Percentiles rank a stretch among this genome's conserved stretches.
Evolutionary conservation across 2,797 vertebrate genomes (phyloP).

Genomic region (Valencia hispanica): DNA sequence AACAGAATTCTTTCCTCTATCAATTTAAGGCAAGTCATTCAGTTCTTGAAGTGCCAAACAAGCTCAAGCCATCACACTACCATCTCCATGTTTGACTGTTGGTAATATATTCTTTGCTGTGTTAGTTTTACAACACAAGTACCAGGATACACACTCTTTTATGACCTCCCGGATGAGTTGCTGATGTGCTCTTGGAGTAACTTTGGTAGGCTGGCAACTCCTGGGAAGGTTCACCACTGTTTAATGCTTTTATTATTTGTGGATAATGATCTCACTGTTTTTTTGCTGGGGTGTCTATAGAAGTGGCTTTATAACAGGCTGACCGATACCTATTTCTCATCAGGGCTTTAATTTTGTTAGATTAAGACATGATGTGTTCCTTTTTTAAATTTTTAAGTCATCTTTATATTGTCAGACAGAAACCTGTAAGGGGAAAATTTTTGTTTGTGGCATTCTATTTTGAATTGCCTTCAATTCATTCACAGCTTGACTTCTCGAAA

Average conservation of each 20-base stretch:
- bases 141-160: not conserved
- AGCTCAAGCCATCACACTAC: not conserved
- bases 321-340: not conserved
- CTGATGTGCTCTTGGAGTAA: not conserved
- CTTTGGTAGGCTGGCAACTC: not conserved
- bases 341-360: not conserved
- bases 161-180: not conserved
- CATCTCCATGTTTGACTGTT: not conserved
- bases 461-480: not conserved
- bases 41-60: too few species aligned
- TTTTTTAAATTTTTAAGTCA: not conserved
- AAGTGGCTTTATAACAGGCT: not conserved
- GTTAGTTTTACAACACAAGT: not conserved
- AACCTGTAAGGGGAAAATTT: not conserved
- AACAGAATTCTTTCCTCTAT: not conserved
- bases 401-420: not conserved
- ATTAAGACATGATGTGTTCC: not conserved
- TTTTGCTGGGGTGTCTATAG: not conserved
- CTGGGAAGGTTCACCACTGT: not conserved
- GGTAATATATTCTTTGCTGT: not conserved
- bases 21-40: not conserved
- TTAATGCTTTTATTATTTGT: not conserved
- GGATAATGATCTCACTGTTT: not conserved
- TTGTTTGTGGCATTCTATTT: not conserved
- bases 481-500: not conserved